Conservation (phyloP, 2,113 vertebrate species). For the Naja naja region DNA sequence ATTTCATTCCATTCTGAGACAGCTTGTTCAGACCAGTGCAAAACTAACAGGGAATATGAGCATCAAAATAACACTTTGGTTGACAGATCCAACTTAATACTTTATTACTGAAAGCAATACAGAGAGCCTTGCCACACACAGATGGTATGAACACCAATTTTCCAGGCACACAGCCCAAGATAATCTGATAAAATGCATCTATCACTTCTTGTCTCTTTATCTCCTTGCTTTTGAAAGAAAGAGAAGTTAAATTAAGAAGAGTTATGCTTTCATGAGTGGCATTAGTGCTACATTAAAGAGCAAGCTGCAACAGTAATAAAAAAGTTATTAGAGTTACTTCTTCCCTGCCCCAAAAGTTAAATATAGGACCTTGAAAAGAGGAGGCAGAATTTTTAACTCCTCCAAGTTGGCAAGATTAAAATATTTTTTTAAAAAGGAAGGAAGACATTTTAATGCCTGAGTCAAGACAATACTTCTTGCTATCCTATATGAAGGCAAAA, state of each 20-base stretch:
- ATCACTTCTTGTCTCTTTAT: not conserved
- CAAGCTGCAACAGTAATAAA: not conserved
- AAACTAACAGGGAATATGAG: not conserved
- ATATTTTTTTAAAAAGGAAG: not conserved
- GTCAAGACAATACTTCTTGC: not conserved
- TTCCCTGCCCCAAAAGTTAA: not conserved
- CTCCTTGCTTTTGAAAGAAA: not conserved
- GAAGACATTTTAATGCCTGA: not conserved
- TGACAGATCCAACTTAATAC: not conserved
- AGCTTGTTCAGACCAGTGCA: not conserved
- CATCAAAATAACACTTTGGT: constrained; percentile 9
- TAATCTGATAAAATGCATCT: not conserved
- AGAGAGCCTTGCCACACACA: not conserved
- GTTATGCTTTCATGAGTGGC: not conserved
- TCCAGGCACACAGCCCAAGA: not conserved
- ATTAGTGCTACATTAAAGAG: not conserved
- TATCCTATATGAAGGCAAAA: not conserved
- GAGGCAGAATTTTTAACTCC: not conserved
- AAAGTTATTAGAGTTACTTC: not conserved
- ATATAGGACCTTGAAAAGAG: not conserved
- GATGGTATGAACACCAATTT: not conserved
- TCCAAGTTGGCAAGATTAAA: not conserved
- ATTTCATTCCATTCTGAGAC: constrained; percentile 11
- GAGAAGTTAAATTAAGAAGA: not conserved
- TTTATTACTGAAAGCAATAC: not conserved